phyloP scores from a whole-genome alignment of 2,113 vertebrate genomes.

The Cathartes aura region DNA sequence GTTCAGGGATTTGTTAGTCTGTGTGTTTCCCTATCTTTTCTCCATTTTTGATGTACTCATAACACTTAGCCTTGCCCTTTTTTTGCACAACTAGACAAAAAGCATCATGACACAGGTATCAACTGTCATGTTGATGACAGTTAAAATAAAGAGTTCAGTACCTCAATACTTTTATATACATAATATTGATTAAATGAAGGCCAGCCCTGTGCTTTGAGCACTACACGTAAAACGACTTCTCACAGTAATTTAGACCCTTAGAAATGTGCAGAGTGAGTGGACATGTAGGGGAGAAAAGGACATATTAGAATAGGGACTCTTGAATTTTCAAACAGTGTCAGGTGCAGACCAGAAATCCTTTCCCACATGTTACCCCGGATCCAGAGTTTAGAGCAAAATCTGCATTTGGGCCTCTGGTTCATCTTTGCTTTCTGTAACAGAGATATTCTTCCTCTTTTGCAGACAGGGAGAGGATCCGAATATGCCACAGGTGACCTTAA shows the following conservation, averaged over 20 bases:
- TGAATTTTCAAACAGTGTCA: background rate
- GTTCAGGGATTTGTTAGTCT: background rate
- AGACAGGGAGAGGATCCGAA: background rate
- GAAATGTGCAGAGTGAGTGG: background rate
- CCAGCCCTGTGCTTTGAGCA: background rate
- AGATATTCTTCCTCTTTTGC: background rate
- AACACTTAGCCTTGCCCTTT: background rate
- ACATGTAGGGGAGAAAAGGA: background rate
- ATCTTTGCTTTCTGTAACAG: background rate
- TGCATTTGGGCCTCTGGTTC: background rate
- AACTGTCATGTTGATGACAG: background rate
- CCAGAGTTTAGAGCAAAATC: background rate
- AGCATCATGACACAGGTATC: background rate
- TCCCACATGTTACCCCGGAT: background rate
- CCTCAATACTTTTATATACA: background rate
- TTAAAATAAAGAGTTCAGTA: background rate
- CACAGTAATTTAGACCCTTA: background rate
- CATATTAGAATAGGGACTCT: background rate
- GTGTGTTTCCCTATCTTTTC: background rate
- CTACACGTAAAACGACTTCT: background rate
- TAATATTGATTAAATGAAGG: background rate
- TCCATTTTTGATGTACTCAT: background rate
- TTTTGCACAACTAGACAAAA: background rate
- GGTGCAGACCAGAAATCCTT: background rate
- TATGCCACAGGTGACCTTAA: background rate